Conservation (phyloP, 1,140 invertebrate genomes). For the Scaptomyza hsui region DNA sequence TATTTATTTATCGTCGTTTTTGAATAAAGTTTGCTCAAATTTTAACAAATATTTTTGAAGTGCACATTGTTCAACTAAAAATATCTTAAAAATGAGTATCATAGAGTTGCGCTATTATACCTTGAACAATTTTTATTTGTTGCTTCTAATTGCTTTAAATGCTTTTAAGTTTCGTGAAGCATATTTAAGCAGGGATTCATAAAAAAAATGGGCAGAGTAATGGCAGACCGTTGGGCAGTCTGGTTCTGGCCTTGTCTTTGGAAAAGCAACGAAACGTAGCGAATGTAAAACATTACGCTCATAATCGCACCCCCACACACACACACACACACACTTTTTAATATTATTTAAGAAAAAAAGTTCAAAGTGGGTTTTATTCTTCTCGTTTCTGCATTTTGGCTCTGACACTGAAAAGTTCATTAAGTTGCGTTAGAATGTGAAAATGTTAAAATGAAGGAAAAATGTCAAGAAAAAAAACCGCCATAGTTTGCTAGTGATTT, state of each 20-base stretch:
- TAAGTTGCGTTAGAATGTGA: slow-evolving; percentile 74
- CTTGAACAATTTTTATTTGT: slow-evolving; percentile 32
- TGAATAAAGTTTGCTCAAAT: neutral
- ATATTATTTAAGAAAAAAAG: slow-evolving; percentile 64
- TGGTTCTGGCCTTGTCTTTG: slow-evolving; percentile 17
- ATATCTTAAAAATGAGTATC: neutral
- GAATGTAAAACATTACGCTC: slow-evolving; percentile 56
- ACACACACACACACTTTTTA: slow-evolving; percentile 29
- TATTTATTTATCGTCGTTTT: too few relatives aligned
- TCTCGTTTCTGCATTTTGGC: slow-evolving; percentile 33
- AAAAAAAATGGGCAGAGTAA: slow-evolving; percentile 41
- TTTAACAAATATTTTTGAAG: too few relatives aligned
- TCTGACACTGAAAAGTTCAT: slow-evolving; percentile 81
- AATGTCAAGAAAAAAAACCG: slow-evolving; percentile 27
- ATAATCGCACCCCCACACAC: slow-evolving; percentile 38
- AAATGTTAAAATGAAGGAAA: slow-evolving; percentile 63
- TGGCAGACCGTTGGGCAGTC: slow-evolving; percentile 6
- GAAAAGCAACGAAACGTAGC: slow-evolving; percentile 57
- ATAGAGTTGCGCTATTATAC: slow-evolving; percentile 30
- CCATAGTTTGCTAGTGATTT: slow-evolving; percentile 53
- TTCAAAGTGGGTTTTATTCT: slow-evolving; percentile 60
- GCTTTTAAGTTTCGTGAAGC: slow-evolving; percentile 75
- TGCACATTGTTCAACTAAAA: neutral
- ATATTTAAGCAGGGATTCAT: slow-evolving; percentile 72
- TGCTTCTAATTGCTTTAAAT: slow-evolving; percentile 75